Base-by-base conservation (phyloP, 2,113 vertebrate genomes). In the Phylloscopus trochiloides region DNA sequence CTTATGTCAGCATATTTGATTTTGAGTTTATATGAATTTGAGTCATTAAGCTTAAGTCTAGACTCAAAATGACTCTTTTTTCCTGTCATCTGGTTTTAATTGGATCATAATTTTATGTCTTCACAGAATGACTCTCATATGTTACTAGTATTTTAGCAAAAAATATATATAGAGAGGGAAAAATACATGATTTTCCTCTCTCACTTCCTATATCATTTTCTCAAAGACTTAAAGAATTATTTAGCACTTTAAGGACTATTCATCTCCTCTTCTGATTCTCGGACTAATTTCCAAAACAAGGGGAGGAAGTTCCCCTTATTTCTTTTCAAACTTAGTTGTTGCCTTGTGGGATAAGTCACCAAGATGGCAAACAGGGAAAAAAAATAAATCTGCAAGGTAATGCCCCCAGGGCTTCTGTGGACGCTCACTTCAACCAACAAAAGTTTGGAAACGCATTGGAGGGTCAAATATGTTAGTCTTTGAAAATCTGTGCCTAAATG, bases 31-130 rank as follows among this genome's bases (percentile, higher is more conserved):
- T 92, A 94, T 38, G 48, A 92, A 85, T 80, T 77, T 94, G 59
- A 94, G 45, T 95, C 72, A 86, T 93, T 92, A 88, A 95, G 38
- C 51, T 92, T 57, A 94, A 92, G 81, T 91, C 84, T 95, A 94
- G 89, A 95, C 87, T 86, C 50, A 84, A 38, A 88, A 88, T 74
- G 3, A 52, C 31, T 36, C 58, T 66, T 86, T 80, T 62, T 8
- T 47, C 28, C 58, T 55, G n/a, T 93, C 96, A 73, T 91, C 70
- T 91, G 76, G 32, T 90, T 95, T 94, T 90, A 96, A 95, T 79
- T 96, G 36, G 28, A 57, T 86, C 70, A 50, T 88, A 90, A 62
- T 83, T 91, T 93, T 86, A 88, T 63, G 62, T 74, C 65, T 92
- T 95, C 63, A 79, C 38, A 63, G 57, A 92, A 91, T 42, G 8